Evolutionary conservation across 2,113 vertebrate genomes (phyloP).

Genomic region (Carassius carassius): DNA sequence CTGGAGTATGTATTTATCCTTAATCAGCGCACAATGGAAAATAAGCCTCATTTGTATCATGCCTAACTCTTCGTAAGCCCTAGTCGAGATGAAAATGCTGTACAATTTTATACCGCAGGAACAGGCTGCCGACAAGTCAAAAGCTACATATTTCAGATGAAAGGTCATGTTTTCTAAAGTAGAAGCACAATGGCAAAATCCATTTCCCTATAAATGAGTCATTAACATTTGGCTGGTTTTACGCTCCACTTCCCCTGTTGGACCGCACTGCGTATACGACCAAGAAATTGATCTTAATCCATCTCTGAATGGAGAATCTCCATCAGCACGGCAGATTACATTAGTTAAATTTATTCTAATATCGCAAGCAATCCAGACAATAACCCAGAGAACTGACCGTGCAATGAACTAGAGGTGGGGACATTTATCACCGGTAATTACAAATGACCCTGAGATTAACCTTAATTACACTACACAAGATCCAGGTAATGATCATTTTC

Average conservation of each 20-base stretch:
- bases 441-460: slow-evolving; percentile 30
- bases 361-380: slow-evolving; percentile 21
- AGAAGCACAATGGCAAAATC: slow-evolving; percentile 16
- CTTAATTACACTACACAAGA: slow-evolving; percentile 31
- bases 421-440: slow-evolving; percentile 42
- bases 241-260: slow-evolving; percentile 33
- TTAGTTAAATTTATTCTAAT: slow-evolving; percentile 39
- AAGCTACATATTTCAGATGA: slow-evolving; percentile 20
- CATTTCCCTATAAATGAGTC: slow-evolving; percentile 46
- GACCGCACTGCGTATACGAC: slow-evolving; percentile 22
- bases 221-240: slow-evolving; percentile 50
- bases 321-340: slow-evolving; percentile 33
- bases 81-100: not conserved
- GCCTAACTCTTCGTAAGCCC: slow-evolving; percentile 51
- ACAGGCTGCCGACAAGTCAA: not conserved
- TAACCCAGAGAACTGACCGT: slow-evolving; percentile 34
- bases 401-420: slow-evolving; percentile 33
- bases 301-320: slow-evolving; percentile 47
- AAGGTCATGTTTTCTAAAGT: slow-evolving; percentile 47
- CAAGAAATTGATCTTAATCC: slow-evolving; percentile 54
- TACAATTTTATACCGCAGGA: slow-evolving; percentile 19
- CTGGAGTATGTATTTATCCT: slow-evolving; percentile 66
- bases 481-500: slow-evolving; percentile 24
- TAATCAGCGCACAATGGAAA: slow-evolving; percentile 59
- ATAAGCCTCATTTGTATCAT: slow-evolving; percentile 54